Conservation (phyloP, 2,797 vertebrate species). For the Columba guinea region DNA sequence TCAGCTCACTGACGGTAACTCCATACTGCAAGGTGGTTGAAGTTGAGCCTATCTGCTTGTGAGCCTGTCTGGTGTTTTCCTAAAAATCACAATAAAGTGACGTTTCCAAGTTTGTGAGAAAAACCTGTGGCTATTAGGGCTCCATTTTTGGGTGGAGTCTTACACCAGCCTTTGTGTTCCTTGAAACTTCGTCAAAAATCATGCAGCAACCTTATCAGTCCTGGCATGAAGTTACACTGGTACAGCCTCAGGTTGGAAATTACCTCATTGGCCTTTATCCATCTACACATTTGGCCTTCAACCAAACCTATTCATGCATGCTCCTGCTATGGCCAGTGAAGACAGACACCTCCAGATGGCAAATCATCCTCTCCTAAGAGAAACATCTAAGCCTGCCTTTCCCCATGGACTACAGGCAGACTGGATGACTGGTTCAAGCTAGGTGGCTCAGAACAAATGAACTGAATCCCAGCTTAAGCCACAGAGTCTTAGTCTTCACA, state of each 20-base stretch:
- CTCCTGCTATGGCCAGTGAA: background rate
- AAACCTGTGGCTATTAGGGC: background rate
- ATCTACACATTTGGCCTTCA: background rate
- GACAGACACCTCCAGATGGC: background rate
- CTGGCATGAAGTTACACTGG: background rate
- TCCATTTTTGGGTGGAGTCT: background rate
- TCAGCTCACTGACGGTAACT: background rate
- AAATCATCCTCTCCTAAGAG: background rate
- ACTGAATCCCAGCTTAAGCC: background rate
- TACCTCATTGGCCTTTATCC: background rate
- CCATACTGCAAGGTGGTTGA: background rate
- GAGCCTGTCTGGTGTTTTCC: background rate
- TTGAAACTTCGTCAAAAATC: background rate
- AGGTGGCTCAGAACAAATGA: background rate
- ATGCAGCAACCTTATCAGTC: rapidly evolving
- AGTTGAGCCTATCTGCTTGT: background rate
- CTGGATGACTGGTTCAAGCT: background rate
- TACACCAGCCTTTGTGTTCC: background rate
- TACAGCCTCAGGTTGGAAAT: background rate
- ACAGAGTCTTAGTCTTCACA: background rate
- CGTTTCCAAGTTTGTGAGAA: background rate
- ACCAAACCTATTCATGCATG: background rate
- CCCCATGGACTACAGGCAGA: background rate
- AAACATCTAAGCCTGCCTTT: background rate
- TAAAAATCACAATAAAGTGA: background rate